phyloP scores from a whole-genome alignment of 2,113 vertebrate species.

The Corydoras sp. region DNA sequence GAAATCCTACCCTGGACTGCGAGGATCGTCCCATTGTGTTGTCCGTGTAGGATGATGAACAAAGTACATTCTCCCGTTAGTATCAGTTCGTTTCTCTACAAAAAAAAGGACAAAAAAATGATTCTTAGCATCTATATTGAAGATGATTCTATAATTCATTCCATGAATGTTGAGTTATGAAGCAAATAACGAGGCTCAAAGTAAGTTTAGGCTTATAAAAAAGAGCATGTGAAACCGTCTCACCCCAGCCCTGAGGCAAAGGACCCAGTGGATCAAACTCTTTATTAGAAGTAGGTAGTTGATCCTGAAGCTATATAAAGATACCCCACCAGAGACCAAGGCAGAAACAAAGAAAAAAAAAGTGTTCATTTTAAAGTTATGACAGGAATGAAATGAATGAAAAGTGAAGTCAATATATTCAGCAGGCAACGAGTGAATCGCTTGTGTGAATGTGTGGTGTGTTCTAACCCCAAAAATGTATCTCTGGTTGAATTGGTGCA shows the following conservation, averaged over 20 bases:
- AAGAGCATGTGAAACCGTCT: conserved; percentile 44
- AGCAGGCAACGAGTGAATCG: not conserved
- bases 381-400: not conserved
- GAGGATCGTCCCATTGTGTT: conserved; percentile 96
- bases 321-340: too few species aligned
- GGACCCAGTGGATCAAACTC: conserved; percentile 97
- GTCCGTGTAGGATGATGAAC: conserved; percentile 92
- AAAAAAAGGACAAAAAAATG: too few species aligned
- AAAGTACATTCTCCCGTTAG: conserved; percentile 96
- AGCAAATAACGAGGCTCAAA: too few species aligned
- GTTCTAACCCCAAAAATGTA: conserved; percentile 89
- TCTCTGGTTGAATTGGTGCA: conserved; percentile 98
- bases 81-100: conserved; percentile 93
- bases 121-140: too few species aligned
- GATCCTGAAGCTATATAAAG: conserved; percentile 81
- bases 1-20: conserved; percentile 86
- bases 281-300: conserved; percentile 81
- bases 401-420: not conserved
- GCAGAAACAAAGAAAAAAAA: not conserved
- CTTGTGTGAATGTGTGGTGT: not conserved
- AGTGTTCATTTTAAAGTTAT: not conserved
- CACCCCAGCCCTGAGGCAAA: conserved; percentile 93
- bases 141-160: too few species aligned
- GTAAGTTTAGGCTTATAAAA: not conserved
- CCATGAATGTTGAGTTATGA: too few species aligned